Conservation (phyloP, 1,140 invertebrate species). For the Gyrodactylus bullatarudis region DNA sequence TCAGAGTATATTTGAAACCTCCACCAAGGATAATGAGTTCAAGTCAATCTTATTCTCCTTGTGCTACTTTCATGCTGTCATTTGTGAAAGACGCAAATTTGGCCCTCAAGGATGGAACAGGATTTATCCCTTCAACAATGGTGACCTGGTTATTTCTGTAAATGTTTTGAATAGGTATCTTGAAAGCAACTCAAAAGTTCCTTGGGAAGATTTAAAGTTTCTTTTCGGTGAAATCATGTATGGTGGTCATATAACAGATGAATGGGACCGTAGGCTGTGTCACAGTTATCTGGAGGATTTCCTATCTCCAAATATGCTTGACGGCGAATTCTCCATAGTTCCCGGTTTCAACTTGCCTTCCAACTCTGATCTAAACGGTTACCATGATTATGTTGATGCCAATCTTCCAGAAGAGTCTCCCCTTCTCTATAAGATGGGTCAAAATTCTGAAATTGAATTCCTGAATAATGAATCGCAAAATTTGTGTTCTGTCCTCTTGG, state of each 20-base stretch:
- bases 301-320: conserved; percentile 55
- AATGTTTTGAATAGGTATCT: conserved; percentile 75
- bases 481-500: conserved; percentile 61
- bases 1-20: conserved; percentile 64
- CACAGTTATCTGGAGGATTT: conserved; percentile 64
- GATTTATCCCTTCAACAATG: conserved; percentile 23
- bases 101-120: conserved; percentile 74
- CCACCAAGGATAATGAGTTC: conserved; percentile 66
- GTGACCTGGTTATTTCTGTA: conserved; percentile 63
- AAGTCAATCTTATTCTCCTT: conserved; percentile 66
- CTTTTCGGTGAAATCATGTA: conserved; percentile 93
- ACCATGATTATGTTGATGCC: conserved; percentile 68
- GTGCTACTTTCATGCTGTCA: conserved; percentile 82
- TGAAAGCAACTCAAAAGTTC: conserved; percentile 46
- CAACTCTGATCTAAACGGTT: conserved; percentile 55
- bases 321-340: conserved; percentile 56
- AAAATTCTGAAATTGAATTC: conserved; percentile 81
- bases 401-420: conserved; percentile 56
- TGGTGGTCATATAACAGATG: conserved; percentile 78
- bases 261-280: conserved; percentile 65
- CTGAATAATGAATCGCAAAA: conserved; percentile 58
- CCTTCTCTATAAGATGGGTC: conserved; percentile 63
- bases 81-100: conserved; percentile 67
- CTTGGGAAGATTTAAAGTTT: conserved; percentile 69
- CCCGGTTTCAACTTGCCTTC: conserved; percentile 57